Base-by-base conservation (phyloP, 2,797 vertebrate genomes). In the Chaenodraco wilsoni region DNA sequence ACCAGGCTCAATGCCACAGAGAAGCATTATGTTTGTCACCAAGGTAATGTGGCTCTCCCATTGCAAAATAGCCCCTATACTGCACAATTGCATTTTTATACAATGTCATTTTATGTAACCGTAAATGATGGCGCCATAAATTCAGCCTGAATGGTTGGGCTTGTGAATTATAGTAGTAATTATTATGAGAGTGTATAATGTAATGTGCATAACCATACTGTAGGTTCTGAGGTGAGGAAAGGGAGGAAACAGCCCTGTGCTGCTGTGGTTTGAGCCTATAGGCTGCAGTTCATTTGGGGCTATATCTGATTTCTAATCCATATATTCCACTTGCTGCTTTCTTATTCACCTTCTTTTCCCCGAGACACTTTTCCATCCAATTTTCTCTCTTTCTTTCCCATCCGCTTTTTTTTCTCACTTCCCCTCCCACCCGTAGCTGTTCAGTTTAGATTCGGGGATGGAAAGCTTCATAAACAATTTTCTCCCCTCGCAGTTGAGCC, bases 381-480 rank as follows among this genome's bases (percentile, higher is more conserved):
- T 93, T 92, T 92, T 91, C 90, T 89, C 74, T 75, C 82, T 84
- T 88, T 89, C 83, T 90, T 82, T 85, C 74, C 82, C 84, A 84
- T 89, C 82, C 63, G 59, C 83, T 84, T 77, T 58, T 72, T 58
- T 71, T 51, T 74, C 69, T 74, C 59, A 67, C 77, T 21, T 48
- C 66, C 69, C 65, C 81, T 67, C 65, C 83, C 66, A 60, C 73
- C 80, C 87, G 75, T 87, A 79, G 55, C 87, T 87, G 85, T 91
- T 88, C 87, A 90, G 89, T 93, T 93, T 93, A 91, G 92, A 92
- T 91, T 93, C 79, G 69, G 84, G 80, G 88, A 94, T 92, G 90
- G 92, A 94, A 93, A 93, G 92, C 90, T 94, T 94, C 92, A 94
- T 94, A 94, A 95, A 94, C 93, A 93, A 93, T 94, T 94, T 94